These are phyloP conservation scores for Loripinus fragilis DNA, from an alignment of 2,888 invertebrate species.

Conservation along the genomic window DNA sequence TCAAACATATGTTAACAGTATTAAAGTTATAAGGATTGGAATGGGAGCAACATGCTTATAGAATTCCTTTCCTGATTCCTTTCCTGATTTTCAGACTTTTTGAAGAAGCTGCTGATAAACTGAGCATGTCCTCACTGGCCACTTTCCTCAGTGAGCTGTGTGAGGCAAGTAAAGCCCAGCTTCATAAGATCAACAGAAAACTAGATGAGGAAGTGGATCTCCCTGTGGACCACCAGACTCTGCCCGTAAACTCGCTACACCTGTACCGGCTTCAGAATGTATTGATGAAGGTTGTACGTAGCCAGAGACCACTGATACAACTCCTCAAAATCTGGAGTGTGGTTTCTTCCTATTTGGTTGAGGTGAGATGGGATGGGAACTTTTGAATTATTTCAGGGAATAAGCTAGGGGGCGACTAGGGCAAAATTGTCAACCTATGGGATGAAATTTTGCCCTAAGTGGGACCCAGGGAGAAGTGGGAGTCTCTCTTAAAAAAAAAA, in stretches of 20 bases:
- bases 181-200: slow-evolving; percentile 82
- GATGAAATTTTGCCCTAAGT: no score
- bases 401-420: no score
- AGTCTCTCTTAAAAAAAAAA: no score
- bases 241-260: slow-evolving; percentile 84
- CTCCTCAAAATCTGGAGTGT: slow-evolving; percentile 96
- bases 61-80: no score
- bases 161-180: slow-evolving; percentile 92
- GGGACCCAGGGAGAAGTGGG: no score
- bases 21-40: no score
- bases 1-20: no score
- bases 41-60: no score
- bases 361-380: slow-evolving; percentile 86
- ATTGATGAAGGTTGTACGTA: slow-evolving; percentile 92
- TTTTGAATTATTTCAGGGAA: no score
- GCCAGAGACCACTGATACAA: slow-evolving; percentile 94
- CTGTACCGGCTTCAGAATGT: slow-evolving; percentile 94
- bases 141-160: slow-evolving; percentile 93
- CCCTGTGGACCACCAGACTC: slow-evolving; percentile 51
- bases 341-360: slow-evolving; percentile 96
- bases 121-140: slow-evolving; percentile 93
- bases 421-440: no score
- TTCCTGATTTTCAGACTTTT: slow-evolving; percentile 88
- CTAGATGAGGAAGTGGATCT: slow-evolving; percentile 63
- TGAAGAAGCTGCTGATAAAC: slow-evolving; percentile 93